Conservation (phyloP, 2,797 vertebrate genomes). For the Valencia hispanica region DNA sequence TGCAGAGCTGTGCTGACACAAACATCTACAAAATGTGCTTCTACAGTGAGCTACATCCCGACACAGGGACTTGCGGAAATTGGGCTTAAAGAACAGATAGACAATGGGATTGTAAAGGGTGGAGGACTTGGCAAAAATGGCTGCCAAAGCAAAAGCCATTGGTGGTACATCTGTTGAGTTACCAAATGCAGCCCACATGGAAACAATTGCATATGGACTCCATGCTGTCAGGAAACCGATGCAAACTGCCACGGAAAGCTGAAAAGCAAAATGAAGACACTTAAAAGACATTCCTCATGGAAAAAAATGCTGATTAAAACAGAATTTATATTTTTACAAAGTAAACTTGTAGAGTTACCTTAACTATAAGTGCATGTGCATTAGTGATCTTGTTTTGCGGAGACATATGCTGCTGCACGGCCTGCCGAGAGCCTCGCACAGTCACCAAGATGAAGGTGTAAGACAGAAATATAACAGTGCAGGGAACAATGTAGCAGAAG, state of each 20-base stretch:
- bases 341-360: conserved; percentile 47
- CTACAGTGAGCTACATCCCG: conserved; percentile 72
- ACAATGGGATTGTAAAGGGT: conserved; percentile 87
- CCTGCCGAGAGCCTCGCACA: conserved; percentile 79
- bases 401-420: conserved; percentile 83
- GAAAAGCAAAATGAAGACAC: conserved; percentile 30
- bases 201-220: conserved; percentile 86
- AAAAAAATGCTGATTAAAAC: not conserved
- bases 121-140: conserved; percentile 86
- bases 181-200: conserved; percentile 84
- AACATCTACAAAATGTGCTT: conserved; percentile 67
- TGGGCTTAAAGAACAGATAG: conserved; percentile 86
- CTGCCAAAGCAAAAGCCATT: conserved; percentile 84
- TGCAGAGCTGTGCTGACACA: conserved; percentile 47
- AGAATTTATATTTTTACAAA: not conserved
- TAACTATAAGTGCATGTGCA: conserved; percentile 80
- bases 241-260: conserved; percentile 87
- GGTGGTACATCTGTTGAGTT: conserved; percentile 74
- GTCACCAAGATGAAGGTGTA: conserved; percentile 85
- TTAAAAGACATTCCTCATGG: conserved; percentile 2
- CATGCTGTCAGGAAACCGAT: conserved; percentile 87
- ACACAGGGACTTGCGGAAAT: conserved; percentile 81
- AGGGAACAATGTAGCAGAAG: conserved; percentile 89
- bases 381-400: conserved; percentile 78
- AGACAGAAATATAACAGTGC: conserved; percentile 85